These are phyloP conservation scores for Spodoptera frugiperda DNA, from an alignment of 1,140 invertebrate genomes.

Conservation along the genomic window DNA sequence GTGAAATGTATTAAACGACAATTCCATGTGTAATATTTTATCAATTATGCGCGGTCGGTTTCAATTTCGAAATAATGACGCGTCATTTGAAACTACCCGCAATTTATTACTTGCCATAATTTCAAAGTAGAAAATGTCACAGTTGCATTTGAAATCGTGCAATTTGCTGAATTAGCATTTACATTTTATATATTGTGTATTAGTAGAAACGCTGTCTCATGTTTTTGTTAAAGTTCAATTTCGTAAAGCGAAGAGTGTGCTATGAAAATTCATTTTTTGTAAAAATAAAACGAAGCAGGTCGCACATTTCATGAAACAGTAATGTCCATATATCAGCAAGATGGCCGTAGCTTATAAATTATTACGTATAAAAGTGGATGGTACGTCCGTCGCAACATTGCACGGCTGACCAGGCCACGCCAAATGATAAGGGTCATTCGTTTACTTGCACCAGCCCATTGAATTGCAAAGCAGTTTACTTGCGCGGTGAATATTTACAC, in stretches of 20 bases:
- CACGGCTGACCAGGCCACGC: constrained; percentile 64
- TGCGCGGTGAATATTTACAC: constrained; percentile 77
- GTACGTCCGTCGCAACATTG: constrained; percentile 13
- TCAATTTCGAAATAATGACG: constrained; percentile 73
- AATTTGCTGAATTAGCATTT: constrained; percentile 34
- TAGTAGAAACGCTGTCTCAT: constrained; percentile 15
- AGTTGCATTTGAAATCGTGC: constrained; percentile 55
- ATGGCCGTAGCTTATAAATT: constrained; percentile 45
- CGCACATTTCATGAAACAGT: constrained; percentile 1
- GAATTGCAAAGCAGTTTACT: constrained; percentile 74
- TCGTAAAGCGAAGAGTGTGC: background rate
- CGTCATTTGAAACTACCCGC: constrained; percentile 70
- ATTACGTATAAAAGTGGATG: constrained; percentile 37
- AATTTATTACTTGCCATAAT: constrained; percentile 71
- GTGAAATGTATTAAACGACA: constrained; percentile 82
- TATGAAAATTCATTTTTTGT: constrained; percentile 11
- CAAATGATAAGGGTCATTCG: constrained; percentile 74
- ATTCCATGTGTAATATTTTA: constrained; percentile 81
- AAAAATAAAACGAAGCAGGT: constrained; percentile 17
- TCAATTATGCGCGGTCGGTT: constrained; percentile 80
- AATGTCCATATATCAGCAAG: constrained; percentile 39
- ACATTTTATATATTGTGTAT: constrained; percentile 19
- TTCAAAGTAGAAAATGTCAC: constrained; percentile 72
- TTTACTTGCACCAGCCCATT: constrained; percentile 68
- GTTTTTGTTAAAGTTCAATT: background rate